Percentiles rank a stretch among this genome's conserved stretches.
Conservation (phyloP, 2,113 vertebrate genomes). For the Rhea pennata region DNA sequence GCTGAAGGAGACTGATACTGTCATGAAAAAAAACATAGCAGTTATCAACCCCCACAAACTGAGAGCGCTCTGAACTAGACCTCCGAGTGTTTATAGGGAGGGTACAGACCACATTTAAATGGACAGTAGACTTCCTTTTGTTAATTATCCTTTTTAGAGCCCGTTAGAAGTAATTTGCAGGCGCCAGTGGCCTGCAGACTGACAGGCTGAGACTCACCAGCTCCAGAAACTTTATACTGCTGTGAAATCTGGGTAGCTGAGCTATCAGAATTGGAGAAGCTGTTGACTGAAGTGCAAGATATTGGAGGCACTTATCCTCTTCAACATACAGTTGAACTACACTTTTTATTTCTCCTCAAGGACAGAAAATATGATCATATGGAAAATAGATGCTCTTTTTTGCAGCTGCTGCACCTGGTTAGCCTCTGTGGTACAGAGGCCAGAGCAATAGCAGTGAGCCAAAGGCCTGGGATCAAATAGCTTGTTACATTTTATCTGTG, state of each 20-base stretch:
- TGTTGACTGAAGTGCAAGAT: not conserved
- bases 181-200: not conserved
- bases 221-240: not conserved
- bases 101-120: not conserved
- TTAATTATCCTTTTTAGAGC: not conserved
- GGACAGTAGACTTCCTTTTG: not conserved
- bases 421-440: not conserved
- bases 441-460: not conserved
- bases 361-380: not conserved
- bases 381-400: not conserved
- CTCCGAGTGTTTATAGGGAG: not conserved
- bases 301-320: not conserved
- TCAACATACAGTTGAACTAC: not conserved
- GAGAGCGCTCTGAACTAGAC: not conserved
- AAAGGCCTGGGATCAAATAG: slow-evolving; percentile 29
- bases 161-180: not conserved
- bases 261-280: not conserved
- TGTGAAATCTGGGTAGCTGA: not conserved
- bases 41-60: not conserved
- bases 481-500: not conserved
- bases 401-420: slow-evolving; percentile 28
- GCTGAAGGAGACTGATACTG: not conserved
- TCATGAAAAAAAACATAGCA: not conserved
- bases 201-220: not conserved
- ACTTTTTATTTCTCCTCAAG: not conserved